These are phyloP conservation scores for Maniola jurtina DNA, from an alignment of 1,140 invertebrate species.

Conservation along the genomic window DNA sequence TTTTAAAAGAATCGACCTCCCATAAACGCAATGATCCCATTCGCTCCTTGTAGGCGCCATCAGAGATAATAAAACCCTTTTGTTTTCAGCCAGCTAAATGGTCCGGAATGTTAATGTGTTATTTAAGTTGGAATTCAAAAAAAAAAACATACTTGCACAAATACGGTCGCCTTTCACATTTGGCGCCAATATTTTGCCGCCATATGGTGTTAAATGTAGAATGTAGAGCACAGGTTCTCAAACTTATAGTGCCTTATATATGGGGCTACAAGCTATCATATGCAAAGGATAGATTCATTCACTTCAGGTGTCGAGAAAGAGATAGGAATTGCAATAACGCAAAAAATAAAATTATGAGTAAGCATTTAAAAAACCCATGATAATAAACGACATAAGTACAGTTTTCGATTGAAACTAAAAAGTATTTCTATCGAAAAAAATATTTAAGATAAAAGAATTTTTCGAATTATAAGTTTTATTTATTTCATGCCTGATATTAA, in stretches of 20 bases:
- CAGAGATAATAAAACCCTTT: slow-evolving; percentile 40
- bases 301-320: too few species aligned
- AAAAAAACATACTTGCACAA: slow-evolving; percentile 41
- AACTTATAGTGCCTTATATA: background rate
- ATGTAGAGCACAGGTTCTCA: background rate
- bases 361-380: too few species aligned
- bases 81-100: slow-evolving; percentile 48
- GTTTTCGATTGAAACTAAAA: too few species aligned
- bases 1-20: background rate
- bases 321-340: too few species aligned
- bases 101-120: slow-evolving; percentile 41
- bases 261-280: too few species aligned
- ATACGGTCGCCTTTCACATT: slow-evolving; percentile 38
- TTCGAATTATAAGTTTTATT: too few species aligned
- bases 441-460: too few species aligned
- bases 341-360: too few species aligned
- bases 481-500: too few species aligned
- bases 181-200: slow-evolving; percentile 41
- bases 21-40: background rate
- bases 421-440: too few species aligned
- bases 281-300: too few species aligned
- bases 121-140: slow-evolving; percentile 29
- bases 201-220: slow-evolving; percentile 11
- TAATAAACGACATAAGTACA: too few species aligned
- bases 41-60: slow-evolving; percentile 31